phyloP scores from a whole-genome alignment of 2,113 vertebrate genomes.

The Eptesicus fuscus region DNA sequence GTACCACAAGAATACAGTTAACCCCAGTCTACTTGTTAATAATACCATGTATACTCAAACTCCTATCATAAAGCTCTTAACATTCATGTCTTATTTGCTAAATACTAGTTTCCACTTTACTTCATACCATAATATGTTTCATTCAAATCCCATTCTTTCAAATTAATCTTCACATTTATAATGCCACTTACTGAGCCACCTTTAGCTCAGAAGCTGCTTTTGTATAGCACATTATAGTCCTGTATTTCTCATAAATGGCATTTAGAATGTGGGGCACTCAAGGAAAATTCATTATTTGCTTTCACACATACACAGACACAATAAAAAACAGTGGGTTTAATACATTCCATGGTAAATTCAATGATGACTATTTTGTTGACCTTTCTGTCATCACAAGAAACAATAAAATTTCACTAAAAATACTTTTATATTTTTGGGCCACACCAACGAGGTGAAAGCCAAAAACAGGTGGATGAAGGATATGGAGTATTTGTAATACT shows the following conservation, averaged over 20 bases:
- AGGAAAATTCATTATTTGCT: not conserved
- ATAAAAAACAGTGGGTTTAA: not conserved
- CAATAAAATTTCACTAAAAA: not conserved
- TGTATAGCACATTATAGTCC: not conserved
- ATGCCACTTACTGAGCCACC: not conserved
- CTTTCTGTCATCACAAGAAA: not conserved
- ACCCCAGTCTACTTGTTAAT: not conserved
- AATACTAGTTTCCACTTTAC: constrained; percentile 32
- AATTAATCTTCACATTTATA: constrained; percentile 28
- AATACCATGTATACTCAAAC: not conserved
- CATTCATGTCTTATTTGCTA: not conserved
- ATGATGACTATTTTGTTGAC: not conserved
- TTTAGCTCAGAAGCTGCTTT: constrained; percentile 14
- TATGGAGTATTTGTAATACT: not conserved
- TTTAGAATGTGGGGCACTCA: not conserved
- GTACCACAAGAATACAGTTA: not conserved
- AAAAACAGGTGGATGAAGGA: not conserved
- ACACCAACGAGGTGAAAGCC: not conserved
- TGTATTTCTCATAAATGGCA: not conserved
- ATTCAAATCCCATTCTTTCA: constrained; percentile 14
- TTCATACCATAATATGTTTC: constrained; percentile 25
- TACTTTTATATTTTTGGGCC: not conserved
- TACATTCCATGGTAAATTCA: not conserved
- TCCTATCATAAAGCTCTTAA: not conserved
- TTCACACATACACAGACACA: not conserved